These are phyloP conservation scores for Squalus acanthias DNA, from an alignment of 2,797 vertebrate genomes.

Conservation along the genomic window DNA sequence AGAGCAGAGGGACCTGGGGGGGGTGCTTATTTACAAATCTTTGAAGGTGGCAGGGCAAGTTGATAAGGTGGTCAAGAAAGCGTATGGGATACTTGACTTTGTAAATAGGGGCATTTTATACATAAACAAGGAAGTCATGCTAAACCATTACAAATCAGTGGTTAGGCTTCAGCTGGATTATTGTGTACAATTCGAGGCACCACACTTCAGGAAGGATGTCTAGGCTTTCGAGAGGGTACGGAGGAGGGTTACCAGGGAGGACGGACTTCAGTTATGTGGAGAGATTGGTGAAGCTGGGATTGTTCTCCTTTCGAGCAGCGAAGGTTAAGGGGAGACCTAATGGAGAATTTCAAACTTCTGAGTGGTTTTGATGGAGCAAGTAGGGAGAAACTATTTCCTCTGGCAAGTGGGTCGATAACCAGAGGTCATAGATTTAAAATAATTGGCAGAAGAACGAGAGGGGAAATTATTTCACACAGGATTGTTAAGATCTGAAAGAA, in stretches of 20 bases:
- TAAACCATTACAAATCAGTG: not conserved
- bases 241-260: not conserved
- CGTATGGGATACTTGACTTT: not conserved
- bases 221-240: not conserved
- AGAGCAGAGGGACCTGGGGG: not conserved
- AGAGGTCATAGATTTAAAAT: not conserved
- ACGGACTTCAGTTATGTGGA: not conserved
- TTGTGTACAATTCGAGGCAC: not conserved
- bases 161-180: not conserved
- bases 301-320: not conserved
- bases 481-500: too few relatives aligned
- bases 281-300: not conserved
- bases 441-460: not conserved
- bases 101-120: not conserved
- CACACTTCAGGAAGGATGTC: not conserved
- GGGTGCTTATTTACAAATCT: not conserved
- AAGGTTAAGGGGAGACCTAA: not conserved
- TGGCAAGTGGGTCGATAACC: not conserved
- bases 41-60: not conserved
- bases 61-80: not conserved
- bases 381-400: not conserved
- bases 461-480: too few relatives aligned
- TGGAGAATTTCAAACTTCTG: too few relatives aligned
- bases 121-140: not conserved
- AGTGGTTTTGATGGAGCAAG: not conserved